Conservation (phyloP, 2,113 vertebrate genomes). For the Vidua macroura region DNA sequence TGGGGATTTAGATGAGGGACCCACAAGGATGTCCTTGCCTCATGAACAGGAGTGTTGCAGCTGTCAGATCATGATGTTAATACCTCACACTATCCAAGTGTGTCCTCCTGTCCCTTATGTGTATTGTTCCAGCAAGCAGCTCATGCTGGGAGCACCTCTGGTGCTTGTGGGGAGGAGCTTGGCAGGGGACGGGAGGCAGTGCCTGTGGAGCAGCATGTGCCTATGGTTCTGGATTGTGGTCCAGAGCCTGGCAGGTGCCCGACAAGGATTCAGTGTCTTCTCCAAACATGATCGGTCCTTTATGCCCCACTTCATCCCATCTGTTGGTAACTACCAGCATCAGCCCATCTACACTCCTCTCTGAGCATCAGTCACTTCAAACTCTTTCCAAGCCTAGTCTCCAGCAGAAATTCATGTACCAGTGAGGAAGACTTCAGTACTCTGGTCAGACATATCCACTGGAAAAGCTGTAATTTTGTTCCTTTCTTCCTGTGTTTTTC, state of each 20-base stretch:
- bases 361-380: neutral
- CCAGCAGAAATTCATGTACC: neutral
- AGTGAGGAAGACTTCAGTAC: neutral
- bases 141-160: neutral
- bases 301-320: accelerated
- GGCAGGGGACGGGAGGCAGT: neutral
- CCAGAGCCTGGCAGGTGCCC: neutral
- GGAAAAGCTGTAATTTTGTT: neutral
- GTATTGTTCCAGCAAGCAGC: neutral
- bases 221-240: neutral
- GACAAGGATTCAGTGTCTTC: accelerated
- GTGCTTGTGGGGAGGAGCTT: neutral
- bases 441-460: neutral
- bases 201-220: accelerated
- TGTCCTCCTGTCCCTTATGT: neutral
- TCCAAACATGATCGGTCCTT: accelerated
- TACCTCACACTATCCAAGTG: neutral
- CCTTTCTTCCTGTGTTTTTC: neutral
- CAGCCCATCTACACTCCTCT: neutral
- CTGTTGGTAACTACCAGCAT: neutral
- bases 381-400: neutral
- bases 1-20: neutral
- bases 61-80: neutral
- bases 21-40: neutral
- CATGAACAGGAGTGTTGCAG: neutral